Conservation (phyloP, 2,797 vertebrate species). For the Molossus alvarezi region DNA sequence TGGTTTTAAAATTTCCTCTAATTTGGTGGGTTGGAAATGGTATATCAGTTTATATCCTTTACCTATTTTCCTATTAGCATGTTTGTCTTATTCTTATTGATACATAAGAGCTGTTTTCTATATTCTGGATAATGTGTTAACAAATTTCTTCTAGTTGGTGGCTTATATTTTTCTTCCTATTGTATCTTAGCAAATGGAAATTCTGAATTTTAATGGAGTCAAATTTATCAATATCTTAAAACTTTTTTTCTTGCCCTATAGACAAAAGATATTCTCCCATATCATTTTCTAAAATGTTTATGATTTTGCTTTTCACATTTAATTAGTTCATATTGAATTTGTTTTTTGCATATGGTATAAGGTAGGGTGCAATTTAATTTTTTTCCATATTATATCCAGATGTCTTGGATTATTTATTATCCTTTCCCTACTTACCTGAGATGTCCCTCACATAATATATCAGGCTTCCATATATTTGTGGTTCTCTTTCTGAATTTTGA, state of each 20-base stretch:
- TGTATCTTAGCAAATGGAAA: background rate
- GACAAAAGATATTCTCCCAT: background rate
- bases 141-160: background rate
- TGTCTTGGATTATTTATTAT: background rate
- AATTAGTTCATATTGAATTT: background rate
- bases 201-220: conserved; percentile 9
- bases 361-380: background rate
- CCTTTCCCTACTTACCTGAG: background rate
- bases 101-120: background rate
- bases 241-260: background rate
- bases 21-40: conserved; percentile 33
- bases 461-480: background rate
- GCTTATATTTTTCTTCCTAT: background rate
- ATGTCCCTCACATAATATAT: background rate
- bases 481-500: background rate
- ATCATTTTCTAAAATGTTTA: conserved; percentile 22
- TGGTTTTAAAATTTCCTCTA: background rate
- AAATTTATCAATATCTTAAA: background rate
- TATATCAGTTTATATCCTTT: background rate
- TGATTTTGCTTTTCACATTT: conserved; percentile 4
- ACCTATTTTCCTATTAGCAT: background rate
- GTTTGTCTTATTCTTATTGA: background rate
- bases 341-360: background rate
- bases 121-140: background rate
- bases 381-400: background rate